Percentiles rank a stretch among this genome's conserved stretches.
phyloP scores from a whole-genome alignment of 2,113 vertebrate genomes.

The Microcebus griseorufus region DNA sequence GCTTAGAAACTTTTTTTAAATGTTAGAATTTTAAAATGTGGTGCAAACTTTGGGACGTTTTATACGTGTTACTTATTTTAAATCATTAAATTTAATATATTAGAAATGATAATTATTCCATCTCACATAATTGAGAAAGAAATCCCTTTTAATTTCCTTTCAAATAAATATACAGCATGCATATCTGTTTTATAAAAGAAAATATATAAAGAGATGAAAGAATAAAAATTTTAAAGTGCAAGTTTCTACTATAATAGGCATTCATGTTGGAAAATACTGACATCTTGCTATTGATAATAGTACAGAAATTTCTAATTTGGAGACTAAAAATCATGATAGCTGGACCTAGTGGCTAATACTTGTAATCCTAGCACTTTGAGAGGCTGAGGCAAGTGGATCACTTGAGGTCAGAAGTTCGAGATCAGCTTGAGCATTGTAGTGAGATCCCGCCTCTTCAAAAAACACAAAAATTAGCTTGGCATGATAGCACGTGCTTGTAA shows the following conservation, averaged over 20 bases:
- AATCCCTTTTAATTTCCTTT: not conserved
- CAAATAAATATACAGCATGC: not conserved
- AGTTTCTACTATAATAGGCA: not conserved
- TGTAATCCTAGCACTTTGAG: too few relatives aligned
- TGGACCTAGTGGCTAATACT: too few relatives aligned
- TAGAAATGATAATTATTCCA: not conserved
- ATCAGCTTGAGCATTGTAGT: too few relatives aligned
- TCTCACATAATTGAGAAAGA: not conserved
- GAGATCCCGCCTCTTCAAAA: too few relatives aligned
- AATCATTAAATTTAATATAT: not conserved
- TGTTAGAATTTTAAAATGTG: not conserved
- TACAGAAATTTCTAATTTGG: not conserved
- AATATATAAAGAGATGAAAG: not conserved
- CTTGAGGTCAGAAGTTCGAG: too few relatives aligned
- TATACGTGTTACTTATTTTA: not conserved
- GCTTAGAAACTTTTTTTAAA: not conserved
- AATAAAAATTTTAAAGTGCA: not conserved
- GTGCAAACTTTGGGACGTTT: not conserved
- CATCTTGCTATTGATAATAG: not conserved
- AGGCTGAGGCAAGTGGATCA: too few relatives aligned
- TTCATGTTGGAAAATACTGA: not conserved
- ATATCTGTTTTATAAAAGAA: not conserved
- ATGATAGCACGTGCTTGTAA: too few relatives aligned
- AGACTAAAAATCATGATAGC: not conserved
- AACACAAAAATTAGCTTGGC: too few relatives aligned